Percentiles rank a stretch among this genome's conserved stretches.
These are phyloP conservation scores for Pteria penguin DNA, from an alignment of 2,888 invertebrate species.

Conservation along the genomic window DNA sequence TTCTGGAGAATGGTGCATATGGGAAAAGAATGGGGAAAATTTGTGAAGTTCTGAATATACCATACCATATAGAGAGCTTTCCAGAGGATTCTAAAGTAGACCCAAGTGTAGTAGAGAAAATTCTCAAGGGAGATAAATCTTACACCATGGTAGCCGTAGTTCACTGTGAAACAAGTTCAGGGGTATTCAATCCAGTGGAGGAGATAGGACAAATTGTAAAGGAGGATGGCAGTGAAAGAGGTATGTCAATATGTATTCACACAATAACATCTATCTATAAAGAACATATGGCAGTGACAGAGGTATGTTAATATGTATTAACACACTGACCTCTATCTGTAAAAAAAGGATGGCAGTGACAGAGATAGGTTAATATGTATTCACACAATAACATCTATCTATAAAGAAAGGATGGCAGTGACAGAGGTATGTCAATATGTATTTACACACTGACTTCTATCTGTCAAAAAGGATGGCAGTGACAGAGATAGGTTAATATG, in stretches of 20 bases:
- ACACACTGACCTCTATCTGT: no score
- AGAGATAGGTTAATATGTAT: no score
- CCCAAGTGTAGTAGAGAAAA: conserved; percentile 61
- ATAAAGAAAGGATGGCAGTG: no score
- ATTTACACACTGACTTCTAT: no score
- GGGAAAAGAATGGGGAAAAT: conserved; percentile 80
- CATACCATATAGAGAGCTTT: conserved; percentile 74
- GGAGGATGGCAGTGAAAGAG: conserved; percentile 67
- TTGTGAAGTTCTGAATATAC: conserved; percentile 77
- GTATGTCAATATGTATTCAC: no score
- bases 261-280: not conserved
- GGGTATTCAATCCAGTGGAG: conserved; percentile 80
- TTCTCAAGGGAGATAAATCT: conserved; percentile 64
- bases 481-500: no score
- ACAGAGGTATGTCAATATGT: no score
- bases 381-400: no score
- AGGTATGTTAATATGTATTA: no score
- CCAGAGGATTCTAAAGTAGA: conserved; percentile 77
- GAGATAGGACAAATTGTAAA: conserved; percentile 79
- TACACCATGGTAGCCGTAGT: conserved; percentile 80
- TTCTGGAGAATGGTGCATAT: conserved; percentile 81
- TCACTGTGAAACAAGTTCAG: conserved; percentile 82
- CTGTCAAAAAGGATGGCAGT: no score
- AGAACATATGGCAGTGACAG: not conserved
- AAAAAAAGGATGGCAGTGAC: no score